Conservation (phyloP, 1,140 invertebrate species). For the Bombus sibiricus region DNA sequence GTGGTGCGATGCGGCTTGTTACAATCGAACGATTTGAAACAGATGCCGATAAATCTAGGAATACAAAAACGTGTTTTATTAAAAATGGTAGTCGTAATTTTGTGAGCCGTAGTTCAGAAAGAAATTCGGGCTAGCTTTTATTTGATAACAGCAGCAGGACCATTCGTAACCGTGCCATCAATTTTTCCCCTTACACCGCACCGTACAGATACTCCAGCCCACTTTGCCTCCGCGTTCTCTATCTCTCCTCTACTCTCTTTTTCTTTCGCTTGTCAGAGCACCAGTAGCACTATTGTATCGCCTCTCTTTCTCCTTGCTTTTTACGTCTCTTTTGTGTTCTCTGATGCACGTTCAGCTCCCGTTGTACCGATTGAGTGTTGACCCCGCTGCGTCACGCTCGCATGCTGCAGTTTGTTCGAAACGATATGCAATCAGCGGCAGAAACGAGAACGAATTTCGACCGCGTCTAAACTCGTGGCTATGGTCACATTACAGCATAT, state of each 20-base stretch:
- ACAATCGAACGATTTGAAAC: neutral
- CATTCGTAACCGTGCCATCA: constrained; percentile 34
- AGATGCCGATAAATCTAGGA: neutral
- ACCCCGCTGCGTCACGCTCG: constrained; percentile 53
- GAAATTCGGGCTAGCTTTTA: constrained; percentile 9
- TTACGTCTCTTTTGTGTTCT: constrained; percentile 29
- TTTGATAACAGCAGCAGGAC: constrained; percentile 15
- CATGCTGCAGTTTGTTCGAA: constrained; percentile 38
- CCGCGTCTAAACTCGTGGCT: neutral
- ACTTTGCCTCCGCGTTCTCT: constrained; percentile 20
- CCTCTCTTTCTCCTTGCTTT: constrained; percentile 9
- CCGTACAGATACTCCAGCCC: constrained; percentile 40
- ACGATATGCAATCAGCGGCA: constrained; percentile 19
- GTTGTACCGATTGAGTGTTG: constrained; percentile 54
- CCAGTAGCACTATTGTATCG: constrained; percentile 38
- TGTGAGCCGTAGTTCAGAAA: neutral
- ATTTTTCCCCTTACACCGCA: constrained; percentile 30
- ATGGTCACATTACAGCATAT: neutral
- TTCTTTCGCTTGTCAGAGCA: neutral
- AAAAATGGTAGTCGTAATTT: too few relatives aligned
- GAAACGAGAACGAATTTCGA: neutral
- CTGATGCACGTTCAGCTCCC: constrained; percentile 43
- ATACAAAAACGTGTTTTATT: neutral
- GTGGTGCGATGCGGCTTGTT: too few relatives aligned
- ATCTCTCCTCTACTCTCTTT: neutral